Conservation (phyloP, 2,888 invertebrate genomes). For the Drosophila buzzatii region DNA sequence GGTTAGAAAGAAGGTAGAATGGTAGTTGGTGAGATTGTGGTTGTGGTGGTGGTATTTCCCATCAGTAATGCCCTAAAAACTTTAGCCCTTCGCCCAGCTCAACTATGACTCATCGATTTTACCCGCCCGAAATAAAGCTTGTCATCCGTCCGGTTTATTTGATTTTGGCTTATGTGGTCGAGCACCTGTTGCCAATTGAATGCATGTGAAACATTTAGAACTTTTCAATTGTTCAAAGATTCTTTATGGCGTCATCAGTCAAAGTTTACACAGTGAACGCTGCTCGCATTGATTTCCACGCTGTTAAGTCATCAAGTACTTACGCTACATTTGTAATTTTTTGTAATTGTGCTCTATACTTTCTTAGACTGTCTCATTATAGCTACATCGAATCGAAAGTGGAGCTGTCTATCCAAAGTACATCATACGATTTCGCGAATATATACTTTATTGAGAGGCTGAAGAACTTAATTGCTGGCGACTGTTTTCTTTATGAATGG, state of each 20-base stretch:
- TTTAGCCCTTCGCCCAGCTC: not conserved
- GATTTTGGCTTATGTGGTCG: not conserved
- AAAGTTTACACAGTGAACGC: constrained; percentile 30
- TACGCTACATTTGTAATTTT: constrained; percentile 4
- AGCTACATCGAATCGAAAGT: constrained; percentile 27
- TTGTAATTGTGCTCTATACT: not conserved
- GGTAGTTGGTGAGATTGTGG: too few species aligned
- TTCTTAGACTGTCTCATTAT: constrained; percentile 13
- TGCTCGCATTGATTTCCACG: constrained; percentile 25
- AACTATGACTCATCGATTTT: constrained; percentile 15
- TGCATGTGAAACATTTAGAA: constrained; percentile 2
- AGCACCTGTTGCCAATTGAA: not conserved
- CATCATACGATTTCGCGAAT: constrained; percentile 28
- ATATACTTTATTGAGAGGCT: constrained; percentile 6
- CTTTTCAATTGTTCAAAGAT: constrained; percentile 31
- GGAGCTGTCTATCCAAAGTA: constrained; percentile 37
- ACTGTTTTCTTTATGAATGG: constrained; percentile 48
- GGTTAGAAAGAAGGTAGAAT: too few species aligned
- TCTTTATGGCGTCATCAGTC: constrained; percentile 35
- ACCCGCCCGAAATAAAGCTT: constrained; percentile 1
- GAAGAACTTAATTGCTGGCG: constrained; percentile 9
- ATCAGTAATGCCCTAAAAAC: not conserved
- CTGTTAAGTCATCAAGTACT: constrained; percentile 35
- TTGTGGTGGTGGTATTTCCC: too few species aligned
- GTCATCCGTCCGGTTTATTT: constrained; percentile 24